phyloP scores from a whole-genome alignment of 2,113 vertebrate genomes.

The Nettapus auritus region DNA sequence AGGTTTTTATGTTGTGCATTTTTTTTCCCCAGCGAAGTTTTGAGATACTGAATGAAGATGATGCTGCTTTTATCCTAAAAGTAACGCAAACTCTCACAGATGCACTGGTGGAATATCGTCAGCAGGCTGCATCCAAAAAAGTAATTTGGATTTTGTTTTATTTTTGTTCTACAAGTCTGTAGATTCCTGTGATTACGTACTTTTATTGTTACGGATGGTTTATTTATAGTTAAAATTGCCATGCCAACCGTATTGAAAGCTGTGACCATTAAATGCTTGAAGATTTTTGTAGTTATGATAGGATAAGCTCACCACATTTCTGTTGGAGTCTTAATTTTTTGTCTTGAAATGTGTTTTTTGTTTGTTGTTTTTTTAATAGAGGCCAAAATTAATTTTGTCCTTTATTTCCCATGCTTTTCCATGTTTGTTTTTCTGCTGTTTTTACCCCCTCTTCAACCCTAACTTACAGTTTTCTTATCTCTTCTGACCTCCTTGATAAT shows the following conservation, averaged over 20 bases:
- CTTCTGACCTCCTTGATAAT: not conserved
- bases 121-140: slow-evolving; percentile 22
- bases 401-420: not conserved
- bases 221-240: not conserved
- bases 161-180: not conserved
- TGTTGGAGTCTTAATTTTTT: not conserved
- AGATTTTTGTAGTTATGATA: not conserved
- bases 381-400: not conserved
- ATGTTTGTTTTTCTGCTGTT: not conserved
- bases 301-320: not conserved
- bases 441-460: not conserved
- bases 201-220: not conserved
- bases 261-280: not conserved
- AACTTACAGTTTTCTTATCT: not conserved
- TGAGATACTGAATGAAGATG: slow-evolving; percentile 65
- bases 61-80: slow-evolving; percentile 68
- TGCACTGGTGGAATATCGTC: slow-evolving; percentile 56
- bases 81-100: slow-evolving; percentile 63
- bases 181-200: not conserved
- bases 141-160: not conserved
- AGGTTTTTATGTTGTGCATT: not conserved
- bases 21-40: slow-evolving; percentile 44
- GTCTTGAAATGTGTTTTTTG: not conserved
- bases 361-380: not conserved
- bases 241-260: not conserved